Evolutionary conservation across 2,113 vertebrate species (phyloP).

Genomic region (Forbesichthys agassizii): DNA sequence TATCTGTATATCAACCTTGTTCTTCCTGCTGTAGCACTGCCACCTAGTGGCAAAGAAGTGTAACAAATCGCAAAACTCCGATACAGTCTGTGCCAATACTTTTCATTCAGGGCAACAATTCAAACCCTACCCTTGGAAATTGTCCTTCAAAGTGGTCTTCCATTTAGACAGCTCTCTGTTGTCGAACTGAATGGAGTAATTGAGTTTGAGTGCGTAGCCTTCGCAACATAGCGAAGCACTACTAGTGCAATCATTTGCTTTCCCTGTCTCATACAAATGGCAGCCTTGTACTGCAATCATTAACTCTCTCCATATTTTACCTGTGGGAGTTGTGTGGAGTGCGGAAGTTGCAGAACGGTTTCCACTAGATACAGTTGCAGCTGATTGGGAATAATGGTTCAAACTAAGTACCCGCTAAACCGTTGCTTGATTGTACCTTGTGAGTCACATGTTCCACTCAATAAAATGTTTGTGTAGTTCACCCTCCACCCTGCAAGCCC

Average conservation of each 20-base stretch:
- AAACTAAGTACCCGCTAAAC: constrained; percentile 18
- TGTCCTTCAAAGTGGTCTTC: constrained; percentile 32
- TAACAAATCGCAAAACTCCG: constrained; percentile 1
- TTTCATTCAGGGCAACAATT: constrained; percentile 11
- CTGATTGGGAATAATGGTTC: constrained; percentile 21
- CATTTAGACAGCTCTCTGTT: constrained; percentile 18
- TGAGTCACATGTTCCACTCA: constrained; percentile 32
- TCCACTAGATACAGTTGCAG: constrained; percentile 44
- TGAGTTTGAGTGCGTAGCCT: constrained; percentile 37
- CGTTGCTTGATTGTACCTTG: constrained; percentile 32
- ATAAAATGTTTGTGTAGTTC: constrained; percentile 29
- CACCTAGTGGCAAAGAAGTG: too few species aligned
- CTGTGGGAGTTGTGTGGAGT: constrained; percentile 40
- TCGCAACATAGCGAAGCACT: constrained; percentile 21
- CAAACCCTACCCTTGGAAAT: neutral
- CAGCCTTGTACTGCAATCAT: constrained; percentile 48
- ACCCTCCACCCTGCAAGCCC: constrained; percentile 5
- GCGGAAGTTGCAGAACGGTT: constrained; percentile 32
- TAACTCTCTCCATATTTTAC: constrained; percentile 49
- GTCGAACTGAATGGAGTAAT: constrained; percentile 47
- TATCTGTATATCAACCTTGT: too few species aligned
- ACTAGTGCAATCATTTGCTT: constrained; percentile 8
- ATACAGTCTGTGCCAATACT: neutral
- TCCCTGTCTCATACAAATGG: constrained; percentile 29
- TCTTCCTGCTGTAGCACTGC: too few species aligned